A percentile compares a stretch with the other conserved stretches of the same genome.
Evolutionary conservation across 2,113 vertebrate species (phyloP).

Genomic region (Delphinapterus leucas): DNA sequence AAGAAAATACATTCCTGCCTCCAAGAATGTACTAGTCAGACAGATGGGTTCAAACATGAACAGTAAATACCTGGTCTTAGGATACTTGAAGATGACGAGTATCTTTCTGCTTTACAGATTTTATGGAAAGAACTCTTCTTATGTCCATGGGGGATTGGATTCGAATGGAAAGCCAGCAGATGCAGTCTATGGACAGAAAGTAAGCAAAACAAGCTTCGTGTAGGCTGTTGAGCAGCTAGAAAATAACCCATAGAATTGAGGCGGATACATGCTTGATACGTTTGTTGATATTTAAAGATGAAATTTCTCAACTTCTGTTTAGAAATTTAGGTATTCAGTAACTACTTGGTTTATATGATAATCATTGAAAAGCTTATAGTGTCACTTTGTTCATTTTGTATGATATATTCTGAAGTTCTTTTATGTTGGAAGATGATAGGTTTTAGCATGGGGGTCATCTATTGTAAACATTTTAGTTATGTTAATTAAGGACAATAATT

Average conservation of each 20-base stretch:
- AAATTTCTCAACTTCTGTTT: not conserved
- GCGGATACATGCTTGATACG: not conserved
- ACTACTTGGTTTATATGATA: not conserved
- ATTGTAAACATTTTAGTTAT: not conserved
- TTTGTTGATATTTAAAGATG: not conserved
- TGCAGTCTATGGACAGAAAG: conserved; percentile 95
- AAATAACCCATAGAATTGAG: not conserved
- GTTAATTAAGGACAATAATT: not conserved
- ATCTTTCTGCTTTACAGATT: conserved; percentile 85
- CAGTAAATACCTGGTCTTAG: not conserved
- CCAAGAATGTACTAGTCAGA: not conserved
- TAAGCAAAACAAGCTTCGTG: conserved; percentile 77
- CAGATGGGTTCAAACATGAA: not conserved
- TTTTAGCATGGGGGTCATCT: not conserved
- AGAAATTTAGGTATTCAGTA: not conserved
- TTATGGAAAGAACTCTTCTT: conserved; percentile 98
- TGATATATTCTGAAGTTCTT: not conserved
- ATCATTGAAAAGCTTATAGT: not conserved
- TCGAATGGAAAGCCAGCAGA: conserved; percentile 95
- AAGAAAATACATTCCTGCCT: not conserved
- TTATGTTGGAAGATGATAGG: not conserved
- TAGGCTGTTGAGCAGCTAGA: not conserved
- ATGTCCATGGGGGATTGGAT: conserved; percentile 97
- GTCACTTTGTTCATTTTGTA: not conserved
- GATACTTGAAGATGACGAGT: not conserved